phyloP scores from a whole-genome alignment of 2,888 invertebrate species.

The Aethes cnicana region DNA sequence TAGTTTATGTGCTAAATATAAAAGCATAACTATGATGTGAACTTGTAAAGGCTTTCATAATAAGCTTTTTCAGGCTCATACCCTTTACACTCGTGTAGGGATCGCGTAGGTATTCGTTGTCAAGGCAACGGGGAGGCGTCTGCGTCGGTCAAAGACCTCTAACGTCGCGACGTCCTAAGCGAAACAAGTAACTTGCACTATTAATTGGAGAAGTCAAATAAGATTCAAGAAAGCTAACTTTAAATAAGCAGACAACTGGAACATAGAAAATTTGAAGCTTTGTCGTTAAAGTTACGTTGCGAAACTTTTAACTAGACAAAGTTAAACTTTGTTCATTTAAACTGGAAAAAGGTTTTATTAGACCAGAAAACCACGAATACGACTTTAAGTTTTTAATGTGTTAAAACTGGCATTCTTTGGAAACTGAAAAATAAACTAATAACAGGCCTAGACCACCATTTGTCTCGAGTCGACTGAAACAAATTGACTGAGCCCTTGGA shows the following conservation, averaged over 20 bases:
- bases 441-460: constrained; percentile 4
- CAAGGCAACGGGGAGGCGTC: constrained; percentile 64
- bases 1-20: constrained; percentile 11
- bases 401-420: no score
- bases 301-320: constrained; percentile 47
- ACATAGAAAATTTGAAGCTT: constrained; percentile 44
- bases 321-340: constrained; percentile 18
- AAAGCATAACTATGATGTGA: constrained; percentile 48
- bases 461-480: constrained; percentile 10
- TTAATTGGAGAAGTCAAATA: constrained; percentile 62
- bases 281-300: constrained; percentile 41
- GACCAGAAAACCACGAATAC: constrained; percentile 1
- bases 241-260: constrained; percentile 42
- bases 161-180: constrained; percentile 66
- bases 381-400: constrained; percentile 7
- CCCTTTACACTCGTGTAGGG: constrained; percentile 49
- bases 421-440: no score
- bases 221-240: constrained; percentile 49
- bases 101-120: constrained; percentile 63
- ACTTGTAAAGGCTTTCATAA: constrained; percentile 51
- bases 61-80: constrained; percentile 52
- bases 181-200: constrained; percentile 66
- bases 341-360: constrained; percentile 8
- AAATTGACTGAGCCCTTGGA: constrained; percentile 14
- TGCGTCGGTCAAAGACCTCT: constrained; percentile 69